Conservation (phyloP, 2,888 invertebrate genomes). For the Netelia virgata region DNA sequence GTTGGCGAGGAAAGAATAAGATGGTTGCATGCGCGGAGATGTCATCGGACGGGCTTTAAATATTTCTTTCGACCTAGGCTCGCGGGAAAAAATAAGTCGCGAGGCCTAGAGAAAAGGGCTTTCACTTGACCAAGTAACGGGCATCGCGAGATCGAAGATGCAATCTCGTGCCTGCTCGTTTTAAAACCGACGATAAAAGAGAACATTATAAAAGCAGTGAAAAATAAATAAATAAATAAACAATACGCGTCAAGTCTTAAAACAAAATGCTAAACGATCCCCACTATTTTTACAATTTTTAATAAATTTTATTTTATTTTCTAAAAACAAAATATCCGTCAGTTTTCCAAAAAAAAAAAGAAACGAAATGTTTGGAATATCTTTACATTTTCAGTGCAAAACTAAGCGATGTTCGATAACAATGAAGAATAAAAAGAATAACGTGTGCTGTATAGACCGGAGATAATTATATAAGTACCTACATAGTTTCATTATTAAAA, state of each 20-base stretch:
- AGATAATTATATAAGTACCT: no score
- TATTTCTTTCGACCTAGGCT: slow-evolving; percentile 40
- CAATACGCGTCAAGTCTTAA: neutral
- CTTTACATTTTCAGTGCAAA: no score
- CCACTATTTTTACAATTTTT: no score
- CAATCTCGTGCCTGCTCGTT: slow-evolving; percentile 7
- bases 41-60: slow-evolving; percentile 37
- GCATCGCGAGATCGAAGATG: slow-evolving; percentile 5
- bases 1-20: slow-evolving; percentile 27
- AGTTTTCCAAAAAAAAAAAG: no score
- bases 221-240: neutral
- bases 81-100: slow-evolving; percentile 17
- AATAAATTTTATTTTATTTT: no score
- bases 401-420: no score
- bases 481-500: neutral
- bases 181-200: slow-evolving; percentile 13
- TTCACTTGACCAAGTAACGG: slow-evolving; percentile 29
- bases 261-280: neutral
- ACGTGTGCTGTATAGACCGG: no score
- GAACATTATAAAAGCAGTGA: neutral
- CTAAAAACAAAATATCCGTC: no score
- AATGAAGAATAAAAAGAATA: no score
- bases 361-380: no score
- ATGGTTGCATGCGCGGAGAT: slow-evolving; percentile 43
- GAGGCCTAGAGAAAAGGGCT: slow-evolving; percentile 10